Evolutionary conservation across 2,113 vertebrate genomes (phyloP).

Genomic region (Hoplias malabaricus): DNA sequence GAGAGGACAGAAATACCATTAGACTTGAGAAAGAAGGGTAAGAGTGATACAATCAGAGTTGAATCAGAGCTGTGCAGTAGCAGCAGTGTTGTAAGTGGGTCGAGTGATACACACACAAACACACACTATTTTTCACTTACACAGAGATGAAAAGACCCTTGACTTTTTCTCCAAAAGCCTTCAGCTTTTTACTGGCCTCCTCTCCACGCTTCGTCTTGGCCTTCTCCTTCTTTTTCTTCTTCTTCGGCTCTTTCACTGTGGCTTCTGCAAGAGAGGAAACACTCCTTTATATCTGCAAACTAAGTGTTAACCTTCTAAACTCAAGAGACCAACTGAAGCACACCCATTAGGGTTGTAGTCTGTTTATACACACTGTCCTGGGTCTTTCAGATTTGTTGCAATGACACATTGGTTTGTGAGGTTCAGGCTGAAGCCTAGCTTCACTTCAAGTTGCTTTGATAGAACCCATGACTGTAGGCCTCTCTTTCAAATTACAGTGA

Average conservation of each 20-base stretch:
- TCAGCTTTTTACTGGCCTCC: slow-evolving; percentile 60
- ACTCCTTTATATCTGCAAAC: not conserved
- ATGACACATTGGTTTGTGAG: no score
- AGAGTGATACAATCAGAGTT: no score
- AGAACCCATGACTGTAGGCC: no score
- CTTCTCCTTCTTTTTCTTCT: slow-evolving; percentile 55
- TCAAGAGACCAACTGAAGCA: no score
- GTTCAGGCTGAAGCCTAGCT: no score
- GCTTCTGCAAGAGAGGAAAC: slow-evolving; percentile 2
- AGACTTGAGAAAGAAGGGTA: no score
- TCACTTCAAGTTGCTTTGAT: no score
- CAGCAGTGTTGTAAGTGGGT: not conserved
- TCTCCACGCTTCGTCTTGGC: slow-evolving; percentile 51
- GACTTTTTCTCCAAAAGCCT: slow-evolving; percentile 62
- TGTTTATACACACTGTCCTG: no score
- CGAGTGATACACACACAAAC: not conserved
- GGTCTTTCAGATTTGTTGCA: no score
- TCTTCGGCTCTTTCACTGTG: slow-evolving; percentile 51
- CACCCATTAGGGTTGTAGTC: not conserved
- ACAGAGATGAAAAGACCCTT: slow-evolving; percentile 64
- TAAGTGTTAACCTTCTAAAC: not conserved
- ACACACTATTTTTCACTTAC: slow-evolving; percentile 67
- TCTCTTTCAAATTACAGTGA: no score
- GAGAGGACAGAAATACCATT: no score
- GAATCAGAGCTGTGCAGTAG: not conserved